A percentile compares a stretch with the other conserved stretches of the same genome.
These are phyloP conservation scores for Champsocephalus gunnari DNA, from an alignment of 2,797 vertebrate species.

Conservation along the genomic window DNA sequence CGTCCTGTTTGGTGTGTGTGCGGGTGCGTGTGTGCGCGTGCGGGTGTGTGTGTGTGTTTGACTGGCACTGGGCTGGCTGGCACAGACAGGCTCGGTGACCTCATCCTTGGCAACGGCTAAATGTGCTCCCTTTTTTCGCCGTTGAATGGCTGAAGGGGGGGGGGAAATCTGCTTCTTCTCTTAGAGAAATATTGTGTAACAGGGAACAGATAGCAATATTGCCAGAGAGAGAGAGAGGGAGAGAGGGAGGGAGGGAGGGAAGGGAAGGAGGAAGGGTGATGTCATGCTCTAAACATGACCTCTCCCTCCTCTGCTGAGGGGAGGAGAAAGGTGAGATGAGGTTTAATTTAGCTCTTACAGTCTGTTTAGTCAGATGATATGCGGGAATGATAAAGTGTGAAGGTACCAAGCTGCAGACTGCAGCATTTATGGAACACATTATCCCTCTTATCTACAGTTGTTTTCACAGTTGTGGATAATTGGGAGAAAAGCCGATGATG, in stretches of 20 bases:
- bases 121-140: constrained; percentile 69
- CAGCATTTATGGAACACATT: constrained; percentile 60
- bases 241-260: constrained; percentile 14
- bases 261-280: constrained; percentile 64
- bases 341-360: constrained; percentile 79
- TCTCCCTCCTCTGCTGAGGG: constrained; percentile 72
- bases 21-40: constrained; percentile 2
- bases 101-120: constrained; percentile 79
- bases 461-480: constrained; percentile 24
- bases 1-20: constrained; percentile 58
- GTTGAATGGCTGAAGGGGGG: constrained; percentile 66
- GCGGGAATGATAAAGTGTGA: constrained; percentile 73
- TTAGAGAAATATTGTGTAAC: constrained; percentile 83
- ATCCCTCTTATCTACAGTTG: constrained; percentile 40
- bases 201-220: constrained; percentile 75
- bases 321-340: constrained; percentile 80
- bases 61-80: constrained; percentile 72
- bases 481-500: constrained; percentile 23
- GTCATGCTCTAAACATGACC: constrained; percentile 83
- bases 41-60: constrained; percentile 52
- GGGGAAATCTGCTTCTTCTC: constrained; percentile 64
- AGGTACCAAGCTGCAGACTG: constrained; percentile 67
- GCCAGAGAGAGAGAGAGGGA: constrained; percentile 19
- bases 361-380: constrained; percentile 79
- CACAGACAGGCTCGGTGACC: constrained; percentile 71